Percentiles rank a stretch among this genome's conserved stretches.
phyloP scores from a whole-genome alignment of 1,140 invertebrate genomes.

The Mya arenaria region DNA sequence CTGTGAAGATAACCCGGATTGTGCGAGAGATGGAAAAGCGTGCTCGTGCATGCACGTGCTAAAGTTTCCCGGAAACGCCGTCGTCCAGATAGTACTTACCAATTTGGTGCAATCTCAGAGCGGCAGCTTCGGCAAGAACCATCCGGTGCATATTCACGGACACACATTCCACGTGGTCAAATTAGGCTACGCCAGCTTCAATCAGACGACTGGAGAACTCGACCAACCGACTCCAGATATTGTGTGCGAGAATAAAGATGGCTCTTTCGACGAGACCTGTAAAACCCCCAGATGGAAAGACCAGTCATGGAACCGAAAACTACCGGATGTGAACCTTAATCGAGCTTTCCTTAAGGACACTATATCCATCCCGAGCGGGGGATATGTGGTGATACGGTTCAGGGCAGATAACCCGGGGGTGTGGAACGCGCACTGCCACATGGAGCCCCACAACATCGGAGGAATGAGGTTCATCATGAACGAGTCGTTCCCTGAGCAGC shows the following conservation, averaged over 20 bases:
- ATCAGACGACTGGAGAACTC: conserved; percentile 60
- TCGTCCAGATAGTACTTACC: conserved; percentile 58
- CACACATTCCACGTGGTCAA: conserved; percentile 87
- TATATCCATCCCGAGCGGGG: conserved; percentile 86
- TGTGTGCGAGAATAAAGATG: conserved; percentile 8
- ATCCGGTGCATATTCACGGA: conserved; percentile 89
- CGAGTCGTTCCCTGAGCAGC: too few relatives aligned
- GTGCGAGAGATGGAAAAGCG: conserved; percentile 36
- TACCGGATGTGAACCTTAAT: conserved; percentile 74
- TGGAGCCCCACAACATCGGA: conserved; percentile 57
- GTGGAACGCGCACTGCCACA: conserved; percentile 67
- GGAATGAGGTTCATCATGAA: too few relatives aligned
- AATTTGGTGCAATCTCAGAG: conserved; percentile 83
- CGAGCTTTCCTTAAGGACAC: conserved; percentile 87
- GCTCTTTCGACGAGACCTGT: conserved; percentile 36
- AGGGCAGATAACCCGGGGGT: conserved; percentile 86
- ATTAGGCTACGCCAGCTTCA: conserved; percentile 78
- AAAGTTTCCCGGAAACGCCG: conserved; percentile 19
- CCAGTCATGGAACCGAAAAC: conserved; percentile 51
- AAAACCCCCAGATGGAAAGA: conserved; percentile 60
- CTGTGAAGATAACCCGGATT: conserved; percentile 35
- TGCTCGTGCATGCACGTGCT: conserved; percentile 29
- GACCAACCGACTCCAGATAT: too few relatives aligned
- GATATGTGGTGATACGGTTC: conserved; percentile 87
- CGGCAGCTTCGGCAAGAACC: too few relatives aligned